These are phyloP conservation scores for Spialia ferax DNA, from an alignment of 2,888 invertebrate genomes.

Conservation along the genomic window DNA sequence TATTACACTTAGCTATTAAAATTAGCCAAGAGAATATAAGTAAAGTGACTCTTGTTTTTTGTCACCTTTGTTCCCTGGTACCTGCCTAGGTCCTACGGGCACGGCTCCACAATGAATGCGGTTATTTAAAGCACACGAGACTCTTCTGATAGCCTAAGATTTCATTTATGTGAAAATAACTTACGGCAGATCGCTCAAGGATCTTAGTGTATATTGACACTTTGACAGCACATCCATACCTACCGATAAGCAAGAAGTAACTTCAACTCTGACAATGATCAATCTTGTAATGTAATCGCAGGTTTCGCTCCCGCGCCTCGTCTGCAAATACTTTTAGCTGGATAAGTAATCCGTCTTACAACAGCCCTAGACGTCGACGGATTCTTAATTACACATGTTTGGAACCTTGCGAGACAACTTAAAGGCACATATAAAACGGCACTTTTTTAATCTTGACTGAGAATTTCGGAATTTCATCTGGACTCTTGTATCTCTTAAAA, in stretches of 20 bases:
- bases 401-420: background rate
- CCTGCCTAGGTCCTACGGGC: no score
- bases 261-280: slow-evolving; percentile 6
- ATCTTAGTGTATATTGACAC: no score
- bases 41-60: no score
- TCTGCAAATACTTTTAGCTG: slow-evolving; percentile 3
- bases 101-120: no score
- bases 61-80: no score
- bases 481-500: background rate
- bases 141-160: no score
- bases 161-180: no score
- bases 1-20: no score
- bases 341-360: background rate
- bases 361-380: background rate
- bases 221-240: background rate
- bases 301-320: background rate
- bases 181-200: no score
- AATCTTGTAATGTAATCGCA: slow-evolving; percentile 2
- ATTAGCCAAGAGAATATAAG: no score
- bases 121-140: no score
- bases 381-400: background rate
- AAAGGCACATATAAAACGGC: background rate
- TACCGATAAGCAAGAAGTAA: background rate
- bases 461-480: background rate
- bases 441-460: background rate